These are phyloP conservation scores for Calliopum simillimum DNA, from an alignment of 2,888 invertebrate genomes.

Conservation along the genomic window DNA sequence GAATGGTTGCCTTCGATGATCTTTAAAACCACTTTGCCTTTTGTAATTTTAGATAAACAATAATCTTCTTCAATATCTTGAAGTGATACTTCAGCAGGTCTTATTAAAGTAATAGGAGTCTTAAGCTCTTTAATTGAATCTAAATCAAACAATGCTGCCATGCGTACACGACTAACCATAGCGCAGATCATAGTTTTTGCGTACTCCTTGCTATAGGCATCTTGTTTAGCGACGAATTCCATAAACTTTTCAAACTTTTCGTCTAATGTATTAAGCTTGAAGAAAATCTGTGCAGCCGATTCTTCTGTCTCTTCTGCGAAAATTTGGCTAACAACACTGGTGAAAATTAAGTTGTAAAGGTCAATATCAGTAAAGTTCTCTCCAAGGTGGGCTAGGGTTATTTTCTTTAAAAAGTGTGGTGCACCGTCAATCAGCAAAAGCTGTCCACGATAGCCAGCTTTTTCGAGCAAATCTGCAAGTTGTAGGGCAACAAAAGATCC, in stretches of 20 bases:
- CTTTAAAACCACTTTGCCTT: conserved; percentile 71
- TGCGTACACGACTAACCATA: conserved; percentile 71
- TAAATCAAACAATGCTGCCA: conserved; percentile 68
- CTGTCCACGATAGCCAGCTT: conserved; percentile 73
- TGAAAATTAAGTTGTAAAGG: conserved; percentile 59
- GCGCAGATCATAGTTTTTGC: conserved; percentile 65
- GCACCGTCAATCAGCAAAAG: conserved; percentile 85
- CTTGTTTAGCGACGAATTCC: conserved; percentile 66
- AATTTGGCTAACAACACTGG: conserved; percentile 56
- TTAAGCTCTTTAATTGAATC: conserved; percentile 66
- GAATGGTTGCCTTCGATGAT: conserved; percentile 80
- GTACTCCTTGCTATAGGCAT: conserved; percentile 65
- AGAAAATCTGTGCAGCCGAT: conserved; percentile 65
- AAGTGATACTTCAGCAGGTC: conserved; percentile 73
- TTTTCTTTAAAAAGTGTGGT: conserved; percentile 75
- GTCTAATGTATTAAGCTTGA: conserved; percentile 70
- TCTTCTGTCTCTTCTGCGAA: conserved; percentile 63
- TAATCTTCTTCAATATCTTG: conserved; percentile 74
- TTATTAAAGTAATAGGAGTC: conserved; percentile 73
- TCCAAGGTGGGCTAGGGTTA: conserved; percentile 58
- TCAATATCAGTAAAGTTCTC: conserved; percentile 56
- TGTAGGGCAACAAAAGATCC: conserved; percentile 84
- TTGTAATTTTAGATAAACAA: conserved; percentile 72
- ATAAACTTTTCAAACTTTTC: conserved; percentile 71
- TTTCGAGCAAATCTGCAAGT: conserved; percentile 78